Evolutionary conservation across 2,888 invertebrate species (phyloP).

Genomic region (Dicycla oo): DNA sequence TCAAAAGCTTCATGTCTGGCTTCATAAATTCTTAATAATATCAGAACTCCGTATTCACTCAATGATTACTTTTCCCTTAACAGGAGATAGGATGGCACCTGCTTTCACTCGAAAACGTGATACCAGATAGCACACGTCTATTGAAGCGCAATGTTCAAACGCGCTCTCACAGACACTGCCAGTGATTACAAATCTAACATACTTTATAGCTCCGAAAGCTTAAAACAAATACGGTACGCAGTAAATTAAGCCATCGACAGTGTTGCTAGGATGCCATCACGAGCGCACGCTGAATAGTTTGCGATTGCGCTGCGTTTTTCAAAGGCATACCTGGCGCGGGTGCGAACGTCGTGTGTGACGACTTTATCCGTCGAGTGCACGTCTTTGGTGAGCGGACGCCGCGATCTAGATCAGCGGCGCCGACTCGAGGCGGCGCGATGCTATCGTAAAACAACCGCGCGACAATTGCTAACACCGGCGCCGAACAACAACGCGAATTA

Average conservation of each 20-base stretch:
- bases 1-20: background rate
- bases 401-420: conserved; percentile 88
- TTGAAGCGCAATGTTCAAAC: conserved; percentile 48
- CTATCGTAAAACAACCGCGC: conserved; percentile 85
- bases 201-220: conserved; percentile 60
- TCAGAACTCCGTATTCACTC: background rate
- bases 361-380: conserved; percentile 87
- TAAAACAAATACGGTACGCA: conserved; percentile 61
- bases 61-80: background rate
- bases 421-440: conserved; percentile 82
- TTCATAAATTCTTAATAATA: background rate
- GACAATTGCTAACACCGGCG: conserved; percentile 88
- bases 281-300: conserved; percentile 75
- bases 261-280: conserved; percentile 85
- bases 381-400: conserved; percentile 84
- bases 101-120: conserved; percentile 33
- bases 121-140: conserved; percentile 36
- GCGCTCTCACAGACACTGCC: conserved; percentile 35
- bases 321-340: conserved; percentile 85
- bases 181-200: conserved; percentile 63
- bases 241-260: conserved; percentile 69
- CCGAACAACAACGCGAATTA: conserved; percentile 84
- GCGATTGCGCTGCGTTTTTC: conserved; percentile 78
- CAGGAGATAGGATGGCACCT: conserved; percentile 23
- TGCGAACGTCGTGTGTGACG: conserved; percentile 82